Evolutionary conservation across 2,888 invertebrate genomes (phyloP).

Genomic region (Heterodera filipjevi): DNA sequence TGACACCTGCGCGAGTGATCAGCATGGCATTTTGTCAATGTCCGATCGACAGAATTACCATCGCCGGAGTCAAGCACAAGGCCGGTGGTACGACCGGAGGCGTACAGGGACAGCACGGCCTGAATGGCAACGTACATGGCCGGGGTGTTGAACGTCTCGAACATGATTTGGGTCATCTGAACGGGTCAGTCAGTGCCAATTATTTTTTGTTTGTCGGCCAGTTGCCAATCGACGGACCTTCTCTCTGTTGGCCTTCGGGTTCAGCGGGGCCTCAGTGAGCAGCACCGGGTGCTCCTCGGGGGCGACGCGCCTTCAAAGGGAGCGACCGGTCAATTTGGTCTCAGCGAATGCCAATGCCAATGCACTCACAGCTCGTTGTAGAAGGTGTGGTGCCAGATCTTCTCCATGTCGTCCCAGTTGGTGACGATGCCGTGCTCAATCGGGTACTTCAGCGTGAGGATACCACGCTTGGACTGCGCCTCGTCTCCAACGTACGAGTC

Average conservation of each 20-base stretch:
- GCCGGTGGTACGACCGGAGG: constrained; percentile 90
- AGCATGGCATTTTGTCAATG: no score
- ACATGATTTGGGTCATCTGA: constrained; percentile 77
- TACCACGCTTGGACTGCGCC: constrained; percentile 75
- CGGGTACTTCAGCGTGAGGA: constrained; percentile 78
- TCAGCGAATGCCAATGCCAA: constrained; percentile 88
- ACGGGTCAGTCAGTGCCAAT: neutral
- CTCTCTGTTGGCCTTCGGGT: constrained; percentile 90
- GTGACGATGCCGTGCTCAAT: constrained; percentile 89
- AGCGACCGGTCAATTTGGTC: constrained; percentile 72
- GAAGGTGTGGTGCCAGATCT: constrained; percentile 69
- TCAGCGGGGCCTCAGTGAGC: constrained; percentile 87
- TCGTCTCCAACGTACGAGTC: constrained; percentile 55
- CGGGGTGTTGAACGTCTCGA: constrained; percentile 78
- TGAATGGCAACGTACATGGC: constrained; percentile 69
- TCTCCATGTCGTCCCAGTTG: constrained; percentile 96
- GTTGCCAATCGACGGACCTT: constrained; percentile 15
- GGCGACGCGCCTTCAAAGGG: constrained; percentile 73
- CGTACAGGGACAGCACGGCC: constrained; percentile 86
- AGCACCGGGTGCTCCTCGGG: constrained; percentile 86
- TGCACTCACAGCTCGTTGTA: constrained; percentile 31
- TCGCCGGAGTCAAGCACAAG: constrained; percentile 78
- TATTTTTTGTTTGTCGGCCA: constrained; percentile 36
- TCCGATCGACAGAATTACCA: no score
- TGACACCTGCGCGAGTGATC: no score